Conservation (phyloP, 2,888 invertebrate species). For the Bruchidius siliquastri region DNA sequence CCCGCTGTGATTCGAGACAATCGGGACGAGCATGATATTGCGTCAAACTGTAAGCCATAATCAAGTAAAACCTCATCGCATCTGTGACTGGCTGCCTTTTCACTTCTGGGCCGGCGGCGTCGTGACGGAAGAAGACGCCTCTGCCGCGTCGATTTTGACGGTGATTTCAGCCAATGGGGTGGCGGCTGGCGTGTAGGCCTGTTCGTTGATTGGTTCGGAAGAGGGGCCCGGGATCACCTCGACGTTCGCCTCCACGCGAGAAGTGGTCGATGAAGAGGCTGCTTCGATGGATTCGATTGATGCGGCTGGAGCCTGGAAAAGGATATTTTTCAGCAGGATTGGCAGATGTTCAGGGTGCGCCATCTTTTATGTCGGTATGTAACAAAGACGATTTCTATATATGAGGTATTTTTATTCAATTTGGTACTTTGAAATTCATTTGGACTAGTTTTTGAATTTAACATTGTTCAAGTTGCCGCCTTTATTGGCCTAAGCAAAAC, state of each 20-base stretch:
- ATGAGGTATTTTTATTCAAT: too few species aligned
- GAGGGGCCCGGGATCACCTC: conserved; percentile 3
- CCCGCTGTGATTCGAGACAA: too few species aligned
- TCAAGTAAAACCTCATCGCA: not conserved
- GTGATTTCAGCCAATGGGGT: not conserved
- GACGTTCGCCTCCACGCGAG: conserved; percentile 15
- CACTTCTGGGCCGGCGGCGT: not conserved
- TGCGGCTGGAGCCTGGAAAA: not conserved
- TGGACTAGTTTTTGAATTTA: too few species aligned
- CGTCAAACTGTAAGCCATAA: too few species aligned
- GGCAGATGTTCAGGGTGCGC: too few species aligned
- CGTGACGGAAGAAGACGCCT: not conserved
- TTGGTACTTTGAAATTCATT: too few species aligned
- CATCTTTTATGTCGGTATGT: too few species aligned
- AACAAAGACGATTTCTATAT: too few species aligned
- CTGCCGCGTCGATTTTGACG: not conserved
- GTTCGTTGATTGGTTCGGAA: not conserved
- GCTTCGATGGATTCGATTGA: not conserved
- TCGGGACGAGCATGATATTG: too few species aligned
- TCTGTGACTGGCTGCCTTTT: not conserved
- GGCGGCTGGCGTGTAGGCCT: not conserved
- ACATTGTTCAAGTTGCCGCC: too few species aligned
- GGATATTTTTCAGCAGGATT: not conserved
- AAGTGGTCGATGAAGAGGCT: conserved; percentile 10
- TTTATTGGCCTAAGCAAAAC: too few species aligned